Base-by-base conservation (phyloP, 2,888 invertebrate species). In the Amiota mariae region DNA sequence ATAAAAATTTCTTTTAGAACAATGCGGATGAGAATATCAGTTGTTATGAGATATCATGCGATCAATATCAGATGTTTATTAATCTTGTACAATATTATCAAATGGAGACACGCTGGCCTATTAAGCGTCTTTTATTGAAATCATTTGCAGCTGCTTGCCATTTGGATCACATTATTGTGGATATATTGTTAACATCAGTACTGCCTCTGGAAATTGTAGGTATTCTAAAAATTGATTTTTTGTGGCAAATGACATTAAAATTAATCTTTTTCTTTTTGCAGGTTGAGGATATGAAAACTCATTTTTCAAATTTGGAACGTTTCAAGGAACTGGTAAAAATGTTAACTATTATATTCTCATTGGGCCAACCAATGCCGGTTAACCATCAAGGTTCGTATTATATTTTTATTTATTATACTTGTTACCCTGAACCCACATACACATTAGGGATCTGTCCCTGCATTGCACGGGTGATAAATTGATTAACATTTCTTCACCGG, bases 1-100 rank as follows among this genome's bases (percentile, higher is more conserved):
- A 9, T 48, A n/a, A 0, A 54, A 36, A 47, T 63, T 8, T 73
- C 61, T 91, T 91, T 24, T 90, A 97, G 97, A 95, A 95, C 47
- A 97, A 97, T 91, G 98, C 98, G 0, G 97, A 98, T 90, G 94
- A 95, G 71, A 95, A 94, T 85, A 95, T 97, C 74, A 95, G 95
- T 47, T 94, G 95, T 82, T 95, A 95, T 87, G 95, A 97, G 73
- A 92, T 98, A 85, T 94, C 95, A 78, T 93, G 93, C 81, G 95
- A 97, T 88, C 94, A 95, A 75, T 98, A 96, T 87, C 94, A 94
- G 75, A 95, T 95, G 81, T 94, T 98, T 20, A 93, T 94, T 59
- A 95, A 95, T 73, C 91, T 98, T 74, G 95, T 97, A 72, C 95
- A 96, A 86, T 98, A 97, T 91, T 98, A 98, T 90, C 98, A 98